A percentile compares a stretch with the other conserved stretches of the same genome.
Evolutionary conservation across 2,888 invertebrate genomes (phyloP).

Genomic region (Diploptera punctata): DNA sequence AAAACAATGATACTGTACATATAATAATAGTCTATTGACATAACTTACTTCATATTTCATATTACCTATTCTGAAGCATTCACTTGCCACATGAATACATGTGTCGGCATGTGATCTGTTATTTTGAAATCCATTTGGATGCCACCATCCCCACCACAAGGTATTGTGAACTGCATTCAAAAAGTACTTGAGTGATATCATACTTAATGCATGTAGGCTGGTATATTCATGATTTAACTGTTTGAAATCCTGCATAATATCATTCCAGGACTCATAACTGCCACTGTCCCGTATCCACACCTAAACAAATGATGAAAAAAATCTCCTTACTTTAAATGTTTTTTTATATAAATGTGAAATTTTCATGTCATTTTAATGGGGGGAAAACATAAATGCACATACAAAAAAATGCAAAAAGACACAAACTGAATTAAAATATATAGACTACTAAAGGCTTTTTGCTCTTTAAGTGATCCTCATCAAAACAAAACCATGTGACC

Average conservation of each 20-base stretch:
- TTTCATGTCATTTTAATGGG: too few species aligned
- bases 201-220: background rate
- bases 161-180: constrained; percentile 8
- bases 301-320: background rate
- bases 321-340: too few species aligned
- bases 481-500: too few species aligned
- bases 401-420: too few species aligned
- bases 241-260: background rate
- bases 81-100: background rate
- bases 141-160: constrained; percentile 11
- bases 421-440: too few species aligned
- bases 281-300: background rate
- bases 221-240: background rate
- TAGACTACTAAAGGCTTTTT: too few species aligned
- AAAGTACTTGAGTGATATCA: background rate
- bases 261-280: background rate
- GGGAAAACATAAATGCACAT: too few species aligned
- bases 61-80: constrained; percentile 2
- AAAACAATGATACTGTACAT: too few species aligned
- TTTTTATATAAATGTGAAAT: too few species aligned
- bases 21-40: too few species aligned
- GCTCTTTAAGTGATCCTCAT: too few species aligned
- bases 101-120: background rate
- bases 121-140: background rate
- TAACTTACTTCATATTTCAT: too few species aligned